These are phyloP conservation scores for Phasia obesa DNA, from an alignment of 2,888 invertebrate genomes.

Conservation along the genomic window DNA sequence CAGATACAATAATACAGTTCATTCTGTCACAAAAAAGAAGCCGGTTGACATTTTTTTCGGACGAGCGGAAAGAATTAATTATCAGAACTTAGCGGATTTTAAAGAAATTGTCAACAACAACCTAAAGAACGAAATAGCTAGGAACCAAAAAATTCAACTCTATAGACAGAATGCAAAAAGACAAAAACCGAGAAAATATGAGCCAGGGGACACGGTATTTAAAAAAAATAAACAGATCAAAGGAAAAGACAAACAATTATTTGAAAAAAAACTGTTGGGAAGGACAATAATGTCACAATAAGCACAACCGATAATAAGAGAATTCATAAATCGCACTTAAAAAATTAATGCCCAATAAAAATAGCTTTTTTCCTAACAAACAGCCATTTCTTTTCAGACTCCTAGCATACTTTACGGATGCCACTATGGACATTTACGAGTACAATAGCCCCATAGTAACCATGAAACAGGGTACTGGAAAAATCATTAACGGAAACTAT, in stretches of 20 bases:
- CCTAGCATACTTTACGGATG: background rate
- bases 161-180: conserved; percentile 5
- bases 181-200: background rate
- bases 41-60: conserved; percentile 27
- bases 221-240: conserved; percentile 33
- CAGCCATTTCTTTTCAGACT: conserved; percentile 23
- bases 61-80: conserved; percentile 7
- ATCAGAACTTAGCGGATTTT: conserved; percentile 15
- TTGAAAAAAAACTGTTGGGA: conserved; percentile 1
- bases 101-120: background rate
- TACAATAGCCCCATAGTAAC: conserved; percentile 56
- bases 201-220: background rate
- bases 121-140: conserved; percentile 16
- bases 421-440: conserved; percentile 43
- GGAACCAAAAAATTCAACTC: conserved; percentile 24
- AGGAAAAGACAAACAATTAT: conserved; percentile 13
- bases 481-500: conserved; percentile 52
- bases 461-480: conserved; percentile 52
- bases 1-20: background rate
- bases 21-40: conserved; percentile 15
- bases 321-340: conserved; percentile 37
- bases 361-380: too few relatives aligned
- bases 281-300: conserved; percentile 19
- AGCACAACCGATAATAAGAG: conserved; percentile 15
- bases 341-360: too few relatives aligned